These are phyloP conservation scores for Drosophila demipolita DNA, from an alignment of 2,888 invertebrate genomes.

Conservation along the genomic window DNA sequence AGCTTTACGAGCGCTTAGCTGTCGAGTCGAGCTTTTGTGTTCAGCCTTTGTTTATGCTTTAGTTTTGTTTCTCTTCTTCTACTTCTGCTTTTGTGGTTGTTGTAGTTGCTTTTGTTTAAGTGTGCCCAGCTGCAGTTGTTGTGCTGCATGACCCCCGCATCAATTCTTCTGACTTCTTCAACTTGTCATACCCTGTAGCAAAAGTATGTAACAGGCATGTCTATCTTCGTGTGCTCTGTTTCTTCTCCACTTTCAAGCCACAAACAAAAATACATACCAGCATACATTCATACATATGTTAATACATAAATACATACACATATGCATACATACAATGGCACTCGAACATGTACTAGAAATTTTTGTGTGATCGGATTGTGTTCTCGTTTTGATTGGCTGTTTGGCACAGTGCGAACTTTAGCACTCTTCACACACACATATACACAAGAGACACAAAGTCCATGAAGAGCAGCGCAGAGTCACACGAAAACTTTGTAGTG, in stretches of 20 bases:
- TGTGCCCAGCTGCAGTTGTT: slow-evolving; percentile 50
- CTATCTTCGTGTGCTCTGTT: not conserved
- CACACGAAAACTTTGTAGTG: not conserved
- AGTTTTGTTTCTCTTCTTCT: slow-evolving; percentile 27
- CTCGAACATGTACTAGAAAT: not conserved
- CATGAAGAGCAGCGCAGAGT: not conserved
- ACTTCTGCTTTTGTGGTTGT: not conserved
- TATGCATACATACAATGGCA: not conserved
- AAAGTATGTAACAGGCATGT: not conserved
- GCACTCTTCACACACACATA: not conserved
- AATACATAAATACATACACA: not conserved
- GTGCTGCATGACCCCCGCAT: slow-evolving; percentile 1
- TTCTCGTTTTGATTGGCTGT: not conserved
- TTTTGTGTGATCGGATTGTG: not conserved
- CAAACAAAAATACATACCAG: too few species aligned
- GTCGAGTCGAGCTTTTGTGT: slow-evolving; percentile 18
- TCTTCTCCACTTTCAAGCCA: not conserved
- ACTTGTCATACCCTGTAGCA: slow-evolving; percentile 3
- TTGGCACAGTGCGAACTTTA: not conserved
- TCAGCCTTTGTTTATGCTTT: slow-evolving; percentile 67
- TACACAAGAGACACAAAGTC: not conserved
- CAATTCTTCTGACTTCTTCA: not conserved
- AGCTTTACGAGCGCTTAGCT: slow-evolving; percentile 71
- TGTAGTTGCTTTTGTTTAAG: slow-evolving; percentile 17
- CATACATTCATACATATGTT: not conserved